Evolutionary conservation across 2,797 vertebrate species (phyloP).

Genomic region (Melanotaenia maccullochi): DNA sequence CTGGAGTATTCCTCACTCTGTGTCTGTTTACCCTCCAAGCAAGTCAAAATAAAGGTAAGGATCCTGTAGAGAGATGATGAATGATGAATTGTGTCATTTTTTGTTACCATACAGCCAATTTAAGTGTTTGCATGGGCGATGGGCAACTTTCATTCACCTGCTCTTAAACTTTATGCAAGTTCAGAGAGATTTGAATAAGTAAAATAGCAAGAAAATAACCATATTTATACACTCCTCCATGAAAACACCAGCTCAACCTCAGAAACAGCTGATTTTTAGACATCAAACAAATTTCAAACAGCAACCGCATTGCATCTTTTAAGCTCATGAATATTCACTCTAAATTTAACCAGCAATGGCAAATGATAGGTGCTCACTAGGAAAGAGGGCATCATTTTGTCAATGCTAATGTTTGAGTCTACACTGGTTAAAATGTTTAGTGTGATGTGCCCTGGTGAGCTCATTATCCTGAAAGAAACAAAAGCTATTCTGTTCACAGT

Average conservation of each 20-base stretch:
- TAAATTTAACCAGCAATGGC: slow-evolving; percentile 28
- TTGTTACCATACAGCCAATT: background rate
- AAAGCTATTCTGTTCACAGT: slow-evolving; percentile 83
- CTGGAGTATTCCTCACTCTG: slow-evolving; percentile 86
- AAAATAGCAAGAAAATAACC: background rate
- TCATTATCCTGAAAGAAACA: slow-evolving; percentile 83
- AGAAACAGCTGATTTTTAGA: slow-evolving; percentile 14
- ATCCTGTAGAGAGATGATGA: slow-evolving; percentile 5
- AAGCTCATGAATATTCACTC: slow-evolving; percentile 48
- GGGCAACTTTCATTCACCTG: background rate
- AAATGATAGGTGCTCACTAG: slow-evolving; percentile 28
- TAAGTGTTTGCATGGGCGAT: slow-evolving; percentile 3
- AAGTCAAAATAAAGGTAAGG: slow-evolving; percentile 91
- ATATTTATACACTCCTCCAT: background rate
- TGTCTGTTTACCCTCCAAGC: slow-evolving; percentile 88
- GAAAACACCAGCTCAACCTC: slow-evolving; percentile 19
- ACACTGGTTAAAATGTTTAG: slow-evolving; percentile 55
- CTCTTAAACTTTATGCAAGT: background rate
- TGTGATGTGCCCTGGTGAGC: slow-evolving; percentile 70
- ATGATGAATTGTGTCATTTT: background rate
- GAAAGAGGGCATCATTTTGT: slow-evolving; percentile 40
- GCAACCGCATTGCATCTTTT: slow-evolving; percentile 10
- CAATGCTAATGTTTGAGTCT: slow-evolving; percentile 51
- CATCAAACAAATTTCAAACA: slow-evolving; percentile 36
- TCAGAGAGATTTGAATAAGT: background rate